These are phyloP conservation scores for Laodelphax striatellus DNA, from an alignment of 1,140 invertebrate species.

Conservation along the genomic window DNA sequence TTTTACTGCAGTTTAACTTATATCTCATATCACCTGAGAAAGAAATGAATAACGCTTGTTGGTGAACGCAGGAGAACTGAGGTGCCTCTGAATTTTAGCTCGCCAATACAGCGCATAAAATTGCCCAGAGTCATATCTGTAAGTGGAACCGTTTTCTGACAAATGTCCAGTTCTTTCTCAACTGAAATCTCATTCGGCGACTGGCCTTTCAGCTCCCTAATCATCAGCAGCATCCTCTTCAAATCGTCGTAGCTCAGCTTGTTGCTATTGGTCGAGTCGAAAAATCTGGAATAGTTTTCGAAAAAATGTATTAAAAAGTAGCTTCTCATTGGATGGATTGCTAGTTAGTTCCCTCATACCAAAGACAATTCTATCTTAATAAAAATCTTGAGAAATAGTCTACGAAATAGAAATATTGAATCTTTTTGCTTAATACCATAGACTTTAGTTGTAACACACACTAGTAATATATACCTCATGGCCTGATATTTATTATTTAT, in stretches of 20 bases:
- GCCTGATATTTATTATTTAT: too few species aligned
- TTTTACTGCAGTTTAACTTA: too few species aligned
- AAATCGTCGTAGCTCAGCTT: background rate
- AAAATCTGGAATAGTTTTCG: background rate
- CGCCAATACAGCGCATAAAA: background rate
- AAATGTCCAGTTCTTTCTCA: background rate
- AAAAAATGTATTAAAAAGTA: too few species aligned
- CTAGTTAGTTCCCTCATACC: too few species aligned
- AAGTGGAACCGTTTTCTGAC: constrained; percentile 12
- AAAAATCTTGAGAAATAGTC: too few species aligned
- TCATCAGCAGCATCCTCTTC: background rate
- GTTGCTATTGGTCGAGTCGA: background rate
- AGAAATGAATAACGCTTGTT: background rate
- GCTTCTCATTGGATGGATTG: too few species aligned
- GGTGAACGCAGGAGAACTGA: background rate
- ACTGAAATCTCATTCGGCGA: background rate
- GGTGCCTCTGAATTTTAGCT: background rate
- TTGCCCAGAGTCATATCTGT: background rate
- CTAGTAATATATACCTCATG: too few species aligned
- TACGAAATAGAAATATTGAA: too few species aligned
- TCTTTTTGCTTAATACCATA: too few species aligned
- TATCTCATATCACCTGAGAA: background rate
- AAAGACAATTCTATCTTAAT: too few species aligned
- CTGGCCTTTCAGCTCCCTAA: background rate
- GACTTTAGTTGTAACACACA: too few species aligned